Conservation (phyloP, 2,797 vertebrate genomes). For the Enteromius radiatus region DNA sequence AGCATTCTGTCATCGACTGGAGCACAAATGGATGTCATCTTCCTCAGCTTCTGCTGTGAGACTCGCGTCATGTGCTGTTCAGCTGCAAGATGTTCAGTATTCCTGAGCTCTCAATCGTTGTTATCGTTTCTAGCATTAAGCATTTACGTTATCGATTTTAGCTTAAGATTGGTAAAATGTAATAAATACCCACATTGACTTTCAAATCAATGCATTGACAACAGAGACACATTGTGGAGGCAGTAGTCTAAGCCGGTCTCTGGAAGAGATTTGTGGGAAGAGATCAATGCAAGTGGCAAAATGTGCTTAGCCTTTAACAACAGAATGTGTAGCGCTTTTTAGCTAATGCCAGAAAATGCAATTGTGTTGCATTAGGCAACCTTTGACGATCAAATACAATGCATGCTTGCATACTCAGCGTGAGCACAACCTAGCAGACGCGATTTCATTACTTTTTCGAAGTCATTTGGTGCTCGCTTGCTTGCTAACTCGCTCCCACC, state of each 20-base stretch:
- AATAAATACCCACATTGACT: conserved; percentile 53
- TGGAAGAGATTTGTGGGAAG: conserved; percentile 45
- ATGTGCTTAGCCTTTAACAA: conserved; percentile 40
- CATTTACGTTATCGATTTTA: conserved; percentile 43
- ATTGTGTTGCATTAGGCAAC: conserved; percentile 34
- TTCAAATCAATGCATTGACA: conserved; percentile 54
- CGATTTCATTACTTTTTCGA: conserved; percentile 55
- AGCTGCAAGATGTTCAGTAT: conserved; percentile 39
- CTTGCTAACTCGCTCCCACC: conserved; percentile 46
- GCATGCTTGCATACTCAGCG: conserved; percentile 51
- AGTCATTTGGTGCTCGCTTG: conserved; percentile 43
- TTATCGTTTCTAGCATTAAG: conserved; percentile 27
- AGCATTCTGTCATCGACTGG: conserved; percentile 35
- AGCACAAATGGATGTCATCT: conserved; percentile 47
- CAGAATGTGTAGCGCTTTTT: conserved; percentile 32
- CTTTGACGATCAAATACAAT: conserved; percentile 36
- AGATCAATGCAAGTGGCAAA: conserved; percentile 43
- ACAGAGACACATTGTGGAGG: conserved; percentile 30
- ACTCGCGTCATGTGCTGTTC: conserved; percentile 32
- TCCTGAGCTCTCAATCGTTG: background rate
- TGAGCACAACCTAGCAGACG: conserved; percentile 45
- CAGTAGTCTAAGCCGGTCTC: conserved; percentile 18
- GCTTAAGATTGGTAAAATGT: conserved; percentile 50
- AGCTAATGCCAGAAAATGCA: conserved; percentile 40
- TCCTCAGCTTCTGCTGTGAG: conserved; percentile 35